Base-by-base conservation (phyloP, 2,888 invertebrate species). In the Ectobius pallidus region DNA sequence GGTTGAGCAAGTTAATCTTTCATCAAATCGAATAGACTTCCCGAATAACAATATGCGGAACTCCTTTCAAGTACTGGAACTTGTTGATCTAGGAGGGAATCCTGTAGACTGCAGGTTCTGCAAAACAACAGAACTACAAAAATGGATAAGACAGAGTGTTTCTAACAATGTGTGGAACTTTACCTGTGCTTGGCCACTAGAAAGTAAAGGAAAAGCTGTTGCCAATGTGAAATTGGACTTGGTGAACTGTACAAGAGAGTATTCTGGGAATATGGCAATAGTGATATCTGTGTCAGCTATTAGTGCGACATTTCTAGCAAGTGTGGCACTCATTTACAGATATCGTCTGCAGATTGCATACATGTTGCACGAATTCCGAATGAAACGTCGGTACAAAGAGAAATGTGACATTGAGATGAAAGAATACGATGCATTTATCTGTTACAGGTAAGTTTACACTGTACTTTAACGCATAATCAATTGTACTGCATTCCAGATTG, bases 381-480 rank as follows among this genome's bases (percentile, higher is more conserved):
- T 46, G 16, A 46, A n/a, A 46, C 18, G 46, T 7, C 11, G 18
- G 3, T 46, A 9, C n/a, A 46, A 46, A 46, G 18, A 3, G n/a
- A 46, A 46, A n/a, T n/a, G 46, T n/a, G 46, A 46, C 46, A 46
- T 4, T 46, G 46, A 4, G n/a, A n/a, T 14, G n/a, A 46, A 46
- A n/a, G 46, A 46, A 46, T 46, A 46, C n/a, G 46, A 46, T 46
- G 46, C 46, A 3, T 46, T 46, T n/a, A n/a, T 46, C 11, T 46
- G 46, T n/a, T 46, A 46, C 46, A 46, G 46, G 46, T 46, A 46
- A 46, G 39, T 39, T 14, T n/a, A n/a, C n/a, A n/a, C n/a, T n/a
- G n/a, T n/a, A n/a, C n/a, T n/a, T n/a, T n/a, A n/a, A n/a, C n/a
- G n/a, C n/a, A n/a, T n/a, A n/a, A n/a, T n/a, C n/a, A n/a, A n/a